A percentile compares a stretch with the other conserved stretches of the same genome.
phyloP scores from a whole-genome alignment of 2,113 vertebrate genomes.

The Cyanoliseus patagonus region DNA sequence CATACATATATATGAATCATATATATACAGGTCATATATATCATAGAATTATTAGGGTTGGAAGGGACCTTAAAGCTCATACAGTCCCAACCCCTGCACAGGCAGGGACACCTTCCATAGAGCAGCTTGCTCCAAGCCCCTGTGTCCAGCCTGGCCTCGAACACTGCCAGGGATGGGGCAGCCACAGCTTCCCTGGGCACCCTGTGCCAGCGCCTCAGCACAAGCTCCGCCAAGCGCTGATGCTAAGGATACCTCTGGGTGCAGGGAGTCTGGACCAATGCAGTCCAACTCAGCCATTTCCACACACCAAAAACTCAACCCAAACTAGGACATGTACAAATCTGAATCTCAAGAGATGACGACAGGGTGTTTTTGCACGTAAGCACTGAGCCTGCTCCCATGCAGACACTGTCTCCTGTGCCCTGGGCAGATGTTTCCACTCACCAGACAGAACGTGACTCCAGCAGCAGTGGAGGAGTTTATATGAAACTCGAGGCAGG shows the following conservation, averaged over 20 bases:
- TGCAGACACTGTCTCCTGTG: neutral
- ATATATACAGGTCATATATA: neutral
- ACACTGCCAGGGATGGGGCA: neutral
- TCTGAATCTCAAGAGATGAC: accelerated
- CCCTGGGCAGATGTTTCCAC: neutral
- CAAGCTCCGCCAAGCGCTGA: neutral
- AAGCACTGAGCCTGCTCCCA: accelerated
- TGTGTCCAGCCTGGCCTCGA: neutral
- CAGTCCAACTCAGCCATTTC: neutral
- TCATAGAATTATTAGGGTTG: neutral
- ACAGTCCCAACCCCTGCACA: neutral
- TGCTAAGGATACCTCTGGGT: neutral
- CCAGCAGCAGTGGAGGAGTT: neutral
- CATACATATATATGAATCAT: neutral
- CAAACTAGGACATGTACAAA: accelerated
- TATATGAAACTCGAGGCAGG: neutral
- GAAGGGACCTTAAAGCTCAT: neutral
- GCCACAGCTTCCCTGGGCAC: neutral
- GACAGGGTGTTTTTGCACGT: accelerated
- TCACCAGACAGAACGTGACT: neutral
- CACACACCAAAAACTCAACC: neutral
- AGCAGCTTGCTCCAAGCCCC: neutral
- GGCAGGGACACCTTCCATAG: neutral
- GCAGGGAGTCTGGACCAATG: neutral
- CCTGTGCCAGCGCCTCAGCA: neutral